Evolutionary conservation across 53 echinoderm and acorn worm species (phyloP).

Genomic region (Apostichopus leukothele): DNA sequence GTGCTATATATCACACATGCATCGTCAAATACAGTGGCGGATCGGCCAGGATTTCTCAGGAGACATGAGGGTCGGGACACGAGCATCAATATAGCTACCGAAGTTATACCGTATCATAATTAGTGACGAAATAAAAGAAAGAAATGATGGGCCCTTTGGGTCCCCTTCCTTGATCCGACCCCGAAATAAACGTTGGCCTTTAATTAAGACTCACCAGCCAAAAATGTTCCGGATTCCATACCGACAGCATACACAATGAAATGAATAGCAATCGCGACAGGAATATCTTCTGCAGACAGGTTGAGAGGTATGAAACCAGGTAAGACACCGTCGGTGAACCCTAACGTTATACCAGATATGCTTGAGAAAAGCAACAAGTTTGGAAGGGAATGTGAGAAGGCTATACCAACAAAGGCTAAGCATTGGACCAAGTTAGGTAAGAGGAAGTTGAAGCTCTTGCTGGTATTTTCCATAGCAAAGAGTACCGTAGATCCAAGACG

Average conservation of each 20-base stretch:
- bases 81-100: no score
- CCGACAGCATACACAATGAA: constrained; percentile 24
- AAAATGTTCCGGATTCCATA: constrained; percentile 32
- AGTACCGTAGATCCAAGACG: background rate
- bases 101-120: no score
- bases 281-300: background rate
- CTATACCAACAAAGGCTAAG: constrained; percentile 15
- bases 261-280: background rate
- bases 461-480: background rate
- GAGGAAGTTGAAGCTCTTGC: background rate
- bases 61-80: no score
- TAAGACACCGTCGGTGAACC: background rate
- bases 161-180: no score
- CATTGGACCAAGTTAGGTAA: background rate
- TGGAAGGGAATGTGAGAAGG: background rate
- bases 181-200: background rate
- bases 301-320: constrained; percentile 22
- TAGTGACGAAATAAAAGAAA: no score
- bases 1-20: no score
- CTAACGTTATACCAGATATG: background rate
- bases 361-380: background rate
- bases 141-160: no score
- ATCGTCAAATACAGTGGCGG: no score
- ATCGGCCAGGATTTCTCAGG: no score
- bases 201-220: constrained; percentile 3